Conservation (phyloP, 2,888 invertebrate genomes). For the Adelphocoris suturalis region DNA sequence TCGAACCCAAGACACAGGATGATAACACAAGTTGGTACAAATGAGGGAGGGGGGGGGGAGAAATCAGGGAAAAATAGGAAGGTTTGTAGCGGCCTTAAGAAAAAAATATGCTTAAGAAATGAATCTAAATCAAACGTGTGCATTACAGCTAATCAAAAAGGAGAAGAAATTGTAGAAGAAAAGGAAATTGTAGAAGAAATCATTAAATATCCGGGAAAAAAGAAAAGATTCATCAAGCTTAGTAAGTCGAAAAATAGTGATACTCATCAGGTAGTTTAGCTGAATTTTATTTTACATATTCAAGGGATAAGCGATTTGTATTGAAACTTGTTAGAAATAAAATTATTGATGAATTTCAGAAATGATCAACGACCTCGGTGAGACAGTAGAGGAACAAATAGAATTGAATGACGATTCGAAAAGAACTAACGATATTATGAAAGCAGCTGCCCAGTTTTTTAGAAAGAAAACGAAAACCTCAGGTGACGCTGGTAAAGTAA, state of each 20-base stretch:
- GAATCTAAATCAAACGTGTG: background rate
- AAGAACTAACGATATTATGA: conserved; percentile 55
- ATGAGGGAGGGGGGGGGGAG: too few species aligned
- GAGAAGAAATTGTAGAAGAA: background rate
- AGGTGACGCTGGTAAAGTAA: background rate
- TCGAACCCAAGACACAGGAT: too few species aligned
- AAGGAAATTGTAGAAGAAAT: background rate
- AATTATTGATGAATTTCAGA: conserved; percentile 3
- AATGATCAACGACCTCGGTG: conserved; percentile 56
- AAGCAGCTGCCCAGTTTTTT: conserved; percentile 36
- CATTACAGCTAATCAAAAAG: background rate
- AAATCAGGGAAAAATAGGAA: too few species aligned
- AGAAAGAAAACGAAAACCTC: conserved; percentile 29
- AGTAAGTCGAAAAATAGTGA: conserved; percentile 3
- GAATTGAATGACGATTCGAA: conserved; percentile 55
- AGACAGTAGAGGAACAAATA: conserved; percentile 52
- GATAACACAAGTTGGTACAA: too few species aligned
- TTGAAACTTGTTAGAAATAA: background rate
- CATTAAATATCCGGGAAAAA: conserved; percentile 45
- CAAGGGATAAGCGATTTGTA: background rate
- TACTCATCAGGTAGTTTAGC: too few species aligned
- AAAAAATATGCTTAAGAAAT: too few species aligned
- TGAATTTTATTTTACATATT: too few species aligned
- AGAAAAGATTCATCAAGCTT: conserved; percentile 37
- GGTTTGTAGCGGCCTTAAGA: background rate